A percentile compares a stretch with the other conserved stretches of the same genome.
Conservation (phyloP, 2,113 vertebrate species). For the Kobus ellipsiprymnus region DNA sequence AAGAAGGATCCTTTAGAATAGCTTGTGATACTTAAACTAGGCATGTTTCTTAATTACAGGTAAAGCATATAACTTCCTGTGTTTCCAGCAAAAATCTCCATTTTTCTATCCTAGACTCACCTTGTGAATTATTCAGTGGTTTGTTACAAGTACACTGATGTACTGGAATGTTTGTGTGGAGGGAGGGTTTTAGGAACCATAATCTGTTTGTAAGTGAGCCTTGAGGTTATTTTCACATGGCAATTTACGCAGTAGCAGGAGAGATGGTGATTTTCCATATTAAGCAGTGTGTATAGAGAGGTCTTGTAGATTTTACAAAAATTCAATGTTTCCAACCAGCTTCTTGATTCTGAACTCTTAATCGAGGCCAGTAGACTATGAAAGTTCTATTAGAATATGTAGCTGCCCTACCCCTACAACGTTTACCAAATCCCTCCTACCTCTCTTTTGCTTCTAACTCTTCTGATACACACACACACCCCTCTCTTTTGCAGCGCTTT, state of each 20-base stretch:
- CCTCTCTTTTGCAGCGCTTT: background rate
- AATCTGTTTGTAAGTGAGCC: background rate
- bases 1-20: background rate
- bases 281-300: background rate
- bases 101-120: background rate
- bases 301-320: background rate
- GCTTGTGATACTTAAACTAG: background rate
- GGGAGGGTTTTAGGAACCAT: background rate
- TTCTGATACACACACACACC: background rate
- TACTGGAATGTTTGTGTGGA: background rate
- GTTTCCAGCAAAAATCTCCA: background rate
- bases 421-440: background rate
- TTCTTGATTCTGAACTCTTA: too few relatives aligned
- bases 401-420: background rate
- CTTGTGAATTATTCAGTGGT: background rate
- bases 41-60: background rate
- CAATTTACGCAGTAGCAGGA: background rate
- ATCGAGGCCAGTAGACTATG: background rate
- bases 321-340: background rate
- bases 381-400: background rate
- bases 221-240: background rate
- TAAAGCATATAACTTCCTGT: background rate
- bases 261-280: background rate
- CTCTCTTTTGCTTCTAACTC: background rate
- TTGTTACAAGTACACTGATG: background rate